phyloP scores from a whole-genome alignment of 2,888 invertebrate genomes.

The Ophonus ardosiacus region DNA sequence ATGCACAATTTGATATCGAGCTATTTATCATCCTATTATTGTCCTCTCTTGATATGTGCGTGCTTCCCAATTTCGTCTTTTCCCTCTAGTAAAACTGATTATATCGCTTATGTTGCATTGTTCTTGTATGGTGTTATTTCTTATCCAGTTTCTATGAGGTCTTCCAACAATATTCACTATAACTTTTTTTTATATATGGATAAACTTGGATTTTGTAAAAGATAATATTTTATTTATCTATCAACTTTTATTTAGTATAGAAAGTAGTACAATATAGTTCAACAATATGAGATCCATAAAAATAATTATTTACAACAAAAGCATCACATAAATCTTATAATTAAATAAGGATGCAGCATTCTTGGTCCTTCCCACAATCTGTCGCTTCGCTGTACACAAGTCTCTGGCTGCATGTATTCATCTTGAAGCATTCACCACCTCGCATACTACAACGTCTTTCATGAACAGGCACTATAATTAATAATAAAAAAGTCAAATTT shows the following conservation, averaged over 20 bases:
- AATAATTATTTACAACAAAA: background rate
- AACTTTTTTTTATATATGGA: no score
- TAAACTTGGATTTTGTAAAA: no score
- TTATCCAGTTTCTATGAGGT: no score
- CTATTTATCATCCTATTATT: no score
- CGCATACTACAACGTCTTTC: conserved; percentile 33
- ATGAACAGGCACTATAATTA: background rate
- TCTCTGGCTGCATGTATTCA: conserved; percentile 19
- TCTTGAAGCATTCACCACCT: conserved; percentile 31
- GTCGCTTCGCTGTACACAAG: conserved; percentile 8
- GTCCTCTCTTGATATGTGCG: no score
- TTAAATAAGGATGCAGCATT: conserved; percentile 51
- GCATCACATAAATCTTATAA: background rate
- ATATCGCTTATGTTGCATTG: no score
- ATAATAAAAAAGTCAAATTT: background rate
- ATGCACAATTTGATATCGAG: no score
- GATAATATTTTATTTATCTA: no score
- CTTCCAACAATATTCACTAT: no score
- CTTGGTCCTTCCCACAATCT: conserved; percentile 26
- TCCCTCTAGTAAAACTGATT: no score
- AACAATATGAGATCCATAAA: background rate
- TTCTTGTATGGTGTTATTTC: no score
- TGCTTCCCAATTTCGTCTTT: no score
- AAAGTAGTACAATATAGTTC: background rate
- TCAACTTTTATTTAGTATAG: background rate